Evolutionary conservation across 2,113 vertebrate species (phyloP).

Genomic region (Leptosomus discolor): DNA sequence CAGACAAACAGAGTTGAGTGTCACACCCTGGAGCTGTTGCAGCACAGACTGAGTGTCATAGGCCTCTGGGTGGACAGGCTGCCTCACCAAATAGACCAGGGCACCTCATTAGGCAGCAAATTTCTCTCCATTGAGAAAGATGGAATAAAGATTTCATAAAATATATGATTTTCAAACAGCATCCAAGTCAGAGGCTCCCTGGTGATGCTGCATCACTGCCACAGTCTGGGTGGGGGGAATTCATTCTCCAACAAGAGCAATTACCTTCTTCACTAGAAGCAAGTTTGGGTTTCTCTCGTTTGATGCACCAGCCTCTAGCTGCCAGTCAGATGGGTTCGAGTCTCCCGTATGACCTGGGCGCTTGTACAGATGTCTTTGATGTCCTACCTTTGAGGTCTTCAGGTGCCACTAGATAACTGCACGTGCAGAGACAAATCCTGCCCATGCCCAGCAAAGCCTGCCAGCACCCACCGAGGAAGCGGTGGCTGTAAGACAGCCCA

Average conservation of each 20-base stretch:
- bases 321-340: background rate
- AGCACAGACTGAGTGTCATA: background rate
- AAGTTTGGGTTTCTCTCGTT: background rate
- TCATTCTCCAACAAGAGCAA: accelerated
- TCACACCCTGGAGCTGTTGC: background rate
- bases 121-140: background rate
- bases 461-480: background rate
- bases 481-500: background rate
- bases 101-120: background rate
- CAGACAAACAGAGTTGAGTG: background rate
- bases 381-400: background rate
- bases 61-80: background rate
- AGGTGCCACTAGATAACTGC: background rate
- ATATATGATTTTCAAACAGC: background rate
- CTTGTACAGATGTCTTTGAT: background rate
- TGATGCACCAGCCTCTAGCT: background rate
- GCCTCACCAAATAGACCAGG: background rate
- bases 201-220: background rate
- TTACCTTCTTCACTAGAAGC: background rate
- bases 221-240: accelerated
- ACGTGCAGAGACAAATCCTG: background rate
- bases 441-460: accelerated
- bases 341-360: accelerated
- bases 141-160: background rate
- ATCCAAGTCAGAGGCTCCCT: background rate